Evolutionary conservation across 2,113 vertebrate species (phyloP), one percentile per base, ranked within the genome.

Genomic region (Apeltes quadracus): DNA sequence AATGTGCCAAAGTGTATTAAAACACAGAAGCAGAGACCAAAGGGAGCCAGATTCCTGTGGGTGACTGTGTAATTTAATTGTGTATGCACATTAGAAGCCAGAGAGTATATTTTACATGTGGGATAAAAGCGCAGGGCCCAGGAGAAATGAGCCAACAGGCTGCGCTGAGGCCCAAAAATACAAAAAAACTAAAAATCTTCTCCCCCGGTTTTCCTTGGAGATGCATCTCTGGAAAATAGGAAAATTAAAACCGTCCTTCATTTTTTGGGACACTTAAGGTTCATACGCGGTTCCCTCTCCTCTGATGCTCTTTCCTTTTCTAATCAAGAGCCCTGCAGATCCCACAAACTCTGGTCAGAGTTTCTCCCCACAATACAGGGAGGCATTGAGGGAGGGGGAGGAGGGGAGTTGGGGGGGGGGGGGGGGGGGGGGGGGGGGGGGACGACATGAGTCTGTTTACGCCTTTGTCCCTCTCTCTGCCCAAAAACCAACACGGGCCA

Each of bases 221-320:
- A 85, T 65, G 55, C 70, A 77, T 56, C 75, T 84, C 10, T 34
- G 7, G 57, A 80, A 84, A 87, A 83, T 58, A 76, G 65, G 84
- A 87, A 87, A 90, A 93, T 93, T 39, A 90, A 89, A 93, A 87
- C 89, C 90, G 89, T 93, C 87, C 88, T 78, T 79, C 61, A 55
- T 76, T 89, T 79, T 73, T 57, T 44, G 75, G 86, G 83, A 90
- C 84, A 85, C 73, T 86, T 74, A 57, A 75, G 81, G 89, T 91
- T 91, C 90, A 91, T 75, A 65, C 41, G 66, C 53, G 82, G 88
- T 87, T 86, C 63, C 75, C 75, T 85, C 74, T 69, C 69, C 83
- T 85, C 76, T 72, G 69, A 79, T 73, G 78, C 78, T 84, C 70
- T 84, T 80, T 84, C 82, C 86, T 88, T 75, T 84, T 84, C 65